These are phyloP conservation scores for Cephus pulcher DNA, from an alignment of 2,888 invertebrate genomes.

Conservation along the genomic window DNA sequence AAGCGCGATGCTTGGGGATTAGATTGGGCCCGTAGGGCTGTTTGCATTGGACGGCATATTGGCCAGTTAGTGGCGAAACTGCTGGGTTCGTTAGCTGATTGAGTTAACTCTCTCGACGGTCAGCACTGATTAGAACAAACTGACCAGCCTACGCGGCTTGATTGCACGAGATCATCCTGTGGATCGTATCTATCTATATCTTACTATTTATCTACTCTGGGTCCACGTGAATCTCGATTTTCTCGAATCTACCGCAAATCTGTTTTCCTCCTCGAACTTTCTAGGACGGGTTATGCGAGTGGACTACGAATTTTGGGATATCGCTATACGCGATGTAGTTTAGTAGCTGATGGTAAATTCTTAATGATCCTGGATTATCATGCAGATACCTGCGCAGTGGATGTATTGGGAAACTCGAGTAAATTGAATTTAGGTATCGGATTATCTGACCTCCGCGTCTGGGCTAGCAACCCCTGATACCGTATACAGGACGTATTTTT, in stretches of 20 bases:
- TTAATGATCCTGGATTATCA: not conserved
- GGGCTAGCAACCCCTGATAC: not conserved
- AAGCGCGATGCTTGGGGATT: not conserved
- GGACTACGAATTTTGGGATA: not conserved
- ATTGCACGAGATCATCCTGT: constrained; percentile 52
- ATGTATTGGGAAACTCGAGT: not conserved
- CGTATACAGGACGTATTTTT: not conserved
- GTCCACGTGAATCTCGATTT: not conserved
- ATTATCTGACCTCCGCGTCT: not conserved
- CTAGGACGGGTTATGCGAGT: not conserved
- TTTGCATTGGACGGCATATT: constrained; percentile 48
- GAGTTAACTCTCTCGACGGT: constrained; percentile 59
- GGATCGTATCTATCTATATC: constrained; percentile 19
- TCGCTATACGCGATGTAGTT: not conserved
- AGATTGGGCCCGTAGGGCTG: constrained; percentile 32
- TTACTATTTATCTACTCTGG: not conserved
- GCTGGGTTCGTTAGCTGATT: constrained; percentile 62
- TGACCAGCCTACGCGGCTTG: constrained; percentile 62
- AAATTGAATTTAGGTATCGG: not conserved
- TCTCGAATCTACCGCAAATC: not conserved
- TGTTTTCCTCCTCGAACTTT: not conserved
- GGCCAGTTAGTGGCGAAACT: constrained; percentile 52
- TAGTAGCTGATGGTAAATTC: not conserved
- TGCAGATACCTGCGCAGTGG: not conserved
- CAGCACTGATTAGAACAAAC: constrained; percentile 66